These are phyloP conservation scores for Triplophysa bombifrons DNA, from an alignment of 2,797 vertebrate species.

Conservation along the genomic window DNA sequence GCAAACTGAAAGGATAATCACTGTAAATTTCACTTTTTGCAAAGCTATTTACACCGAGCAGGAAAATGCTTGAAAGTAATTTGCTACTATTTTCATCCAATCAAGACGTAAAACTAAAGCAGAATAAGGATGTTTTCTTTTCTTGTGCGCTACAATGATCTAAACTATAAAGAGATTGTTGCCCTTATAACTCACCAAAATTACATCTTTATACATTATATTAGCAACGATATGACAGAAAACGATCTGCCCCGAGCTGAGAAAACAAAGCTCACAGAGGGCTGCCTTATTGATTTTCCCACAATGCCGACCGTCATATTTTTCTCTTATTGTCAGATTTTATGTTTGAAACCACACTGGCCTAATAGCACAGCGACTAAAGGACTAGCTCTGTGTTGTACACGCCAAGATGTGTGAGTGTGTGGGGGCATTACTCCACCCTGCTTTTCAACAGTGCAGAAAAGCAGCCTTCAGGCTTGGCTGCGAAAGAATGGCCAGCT, in stretches of 20 bases:
- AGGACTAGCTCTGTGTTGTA: constrained; percentile 7
- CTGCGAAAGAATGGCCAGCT: constrained; percentile 27
- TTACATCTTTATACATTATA: constrained; percentile 42
- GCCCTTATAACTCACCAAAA: constrained; percentile 15
- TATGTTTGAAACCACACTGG: constrained; percentile 35
- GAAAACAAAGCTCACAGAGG: constrained; percentile 29
- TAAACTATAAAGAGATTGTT: constrained; percentile 10
- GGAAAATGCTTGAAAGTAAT: neutral
- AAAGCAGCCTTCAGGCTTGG: constrained; percentile 27
- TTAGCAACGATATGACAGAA: constrained; percentile 41
- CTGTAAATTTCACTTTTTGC: constrained; percentile 4
- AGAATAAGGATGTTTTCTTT: neutral
- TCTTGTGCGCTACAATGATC: neutral
- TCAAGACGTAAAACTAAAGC: neutral
- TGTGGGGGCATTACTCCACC: constrained; percentile 12
- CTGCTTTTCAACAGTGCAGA: constrained; percentile 7
- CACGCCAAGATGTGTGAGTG: neutral
- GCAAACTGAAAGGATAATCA: constrained; percentile 3
- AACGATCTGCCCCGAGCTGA: constrained; percentile 14
- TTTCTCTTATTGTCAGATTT: constrained; percentile 47
- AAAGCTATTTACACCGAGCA: neutral
- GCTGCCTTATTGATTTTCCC: constrained; percentile 42
- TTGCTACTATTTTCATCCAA: constrained; percentile 13
- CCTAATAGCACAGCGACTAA: constrained; percentile 35
- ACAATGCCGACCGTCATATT: constrained; percentile 38